Conservation (phyloP, 64 coral and sea anemone species). For the Pocillopora verrucosa region DNA sequence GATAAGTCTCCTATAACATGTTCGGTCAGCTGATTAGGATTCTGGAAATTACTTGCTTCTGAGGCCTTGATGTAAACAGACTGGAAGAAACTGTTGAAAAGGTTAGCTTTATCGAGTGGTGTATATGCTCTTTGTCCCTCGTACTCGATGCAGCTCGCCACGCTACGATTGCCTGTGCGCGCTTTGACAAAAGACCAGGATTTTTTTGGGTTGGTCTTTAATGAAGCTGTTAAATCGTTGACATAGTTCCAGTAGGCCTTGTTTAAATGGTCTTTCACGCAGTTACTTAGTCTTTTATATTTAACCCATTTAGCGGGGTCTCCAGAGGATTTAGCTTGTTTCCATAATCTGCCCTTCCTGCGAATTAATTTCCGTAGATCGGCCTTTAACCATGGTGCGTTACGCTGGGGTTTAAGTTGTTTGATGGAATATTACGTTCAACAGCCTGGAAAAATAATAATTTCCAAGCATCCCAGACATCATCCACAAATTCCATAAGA, state of each 20-base stretch:
- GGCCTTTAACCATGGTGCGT: conserved; percentile 50
- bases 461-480: conserved; percentile 49
- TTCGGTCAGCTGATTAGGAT: background rate
- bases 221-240: conserved; percentile 14
- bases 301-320: conserved; percentile 19
- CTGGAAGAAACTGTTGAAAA: conserved; percentile 26
- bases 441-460: conserved; percentile 37
- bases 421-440: conserved; percentile 58
- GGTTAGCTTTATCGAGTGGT: conserved; percentile 13
- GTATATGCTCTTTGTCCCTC: conserved; percentile 8
- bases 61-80: conserved; percentile 3
- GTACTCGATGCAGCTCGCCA: conserved; percentile 26
- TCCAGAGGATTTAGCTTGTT: conserved; percentile 50
- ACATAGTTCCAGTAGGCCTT: conserved; percentile 50
- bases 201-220: conserved; percentile 12
- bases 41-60: background rate
- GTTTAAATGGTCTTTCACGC: conserved; percentile 41
- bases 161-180: conserved; percentile 10
- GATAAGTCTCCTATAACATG: conserved; percentile 12
- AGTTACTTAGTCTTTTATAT: conserved; percentile 46
- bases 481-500: conserved; percentile 19
- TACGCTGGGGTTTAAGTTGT: conserved; percentile 19
- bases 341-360: conserved; percentile 40
- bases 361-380: conserved; percentile 52
- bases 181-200: conserved; percentile 45